Conservation (phyloP, 2,797 vertebrate species). For the Sebastes flavidus region DNA sequence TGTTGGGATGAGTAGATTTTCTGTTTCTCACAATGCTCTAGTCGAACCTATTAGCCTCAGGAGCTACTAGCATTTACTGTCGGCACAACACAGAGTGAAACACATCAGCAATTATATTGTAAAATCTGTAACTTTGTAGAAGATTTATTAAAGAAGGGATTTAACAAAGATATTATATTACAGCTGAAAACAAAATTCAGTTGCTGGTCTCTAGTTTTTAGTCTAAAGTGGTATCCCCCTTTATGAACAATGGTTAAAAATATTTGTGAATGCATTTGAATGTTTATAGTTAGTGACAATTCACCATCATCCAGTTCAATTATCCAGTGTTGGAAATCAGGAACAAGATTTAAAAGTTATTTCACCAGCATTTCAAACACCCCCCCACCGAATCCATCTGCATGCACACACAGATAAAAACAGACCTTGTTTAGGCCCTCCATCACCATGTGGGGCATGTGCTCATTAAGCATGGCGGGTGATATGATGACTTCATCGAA, state of each 20-base stretch:
- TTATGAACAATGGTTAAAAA: neutral
- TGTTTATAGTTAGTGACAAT: neutral
- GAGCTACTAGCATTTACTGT: neutral
- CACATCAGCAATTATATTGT: neutral
- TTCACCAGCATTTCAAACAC: neutral
- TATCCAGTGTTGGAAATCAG: slow-evolving; percentile 19
- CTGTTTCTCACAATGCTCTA: neutral
- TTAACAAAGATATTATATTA: neutral
- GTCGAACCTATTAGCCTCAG: neutral
- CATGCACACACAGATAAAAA: slow-evolving; percentile 33
- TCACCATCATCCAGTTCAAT: slow-evolving; percentile 1
- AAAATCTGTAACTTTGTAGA: neutral
- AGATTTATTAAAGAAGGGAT: neutral
- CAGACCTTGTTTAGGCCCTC: slow-evolving; percentile 96
- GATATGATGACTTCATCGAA: slow-evolving; percentile 99
- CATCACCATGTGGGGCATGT: slow-evolving; percentile 98
- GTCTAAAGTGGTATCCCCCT: slow-evolving; percentile 16
- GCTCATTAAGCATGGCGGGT: slow-evolving; percentile 97
- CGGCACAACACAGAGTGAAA: neutral
- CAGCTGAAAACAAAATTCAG: neutral
- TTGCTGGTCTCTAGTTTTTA: neutral
- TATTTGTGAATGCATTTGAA: neutral
- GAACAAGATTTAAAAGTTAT: slow-evolving; percentile 5
- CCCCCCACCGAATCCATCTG: neutral
- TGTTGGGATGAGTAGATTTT: neutral